phyloP scores from a whole-genome alignment of 2,888 invertebrate genomes.

The Steromphala cineraria region DNA sequence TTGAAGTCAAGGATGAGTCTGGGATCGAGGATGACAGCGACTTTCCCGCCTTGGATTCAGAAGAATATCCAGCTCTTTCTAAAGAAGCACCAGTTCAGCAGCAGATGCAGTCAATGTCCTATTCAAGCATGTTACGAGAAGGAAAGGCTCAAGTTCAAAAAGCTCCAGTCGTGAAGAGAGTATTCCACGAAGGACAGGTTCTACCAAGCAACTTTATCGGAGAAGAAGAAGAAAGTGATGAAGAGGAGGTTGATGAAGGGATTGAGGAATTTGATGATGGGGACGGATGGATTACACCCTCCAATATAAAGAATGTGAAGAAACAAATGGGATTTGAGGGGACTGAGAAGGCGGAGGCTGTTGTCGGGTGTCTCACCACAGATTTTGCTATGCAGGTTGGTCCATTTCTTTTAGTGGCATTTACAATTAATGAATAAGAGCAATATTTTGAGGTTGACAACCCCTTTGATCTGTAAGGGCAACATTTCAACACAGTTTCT shows the following conservation, averaged over 20 bases:
- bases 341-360: constrained; percentile 52
- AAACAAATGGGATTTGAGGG: constrained; percentile 80
- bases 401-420: neutral
- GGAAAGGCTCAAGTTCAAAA: constrained; percentile 23
- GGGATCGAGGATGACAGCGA: neutral
- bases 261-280: constrained; percentile 78
- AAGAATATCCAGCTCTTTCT: constrained; percentile 28
- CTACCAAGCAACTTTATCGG: constrained; percentile 47
- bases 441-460: no score
- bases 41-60: neutral
- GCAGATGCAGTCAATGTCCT: constrained; percentile 46
- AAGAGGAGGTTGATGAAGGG: constrained; percentile 74
- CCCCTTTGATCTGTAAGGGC: no score
- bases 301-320: constrained; percentile 86
- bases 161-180: neutral
- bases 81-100: no score
- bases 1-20: neutral
- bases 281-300: constrained; percentile 89
- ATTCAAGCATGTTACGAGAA: constrained; percentile 22
- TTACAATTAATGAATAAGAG: no score
- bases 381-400: constrained; percentile 95
- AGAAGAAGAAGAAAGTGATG: constrained; percentile 48
- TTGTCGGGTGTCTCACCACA: constrained; percentile 95
- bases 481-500: no score
- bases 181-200: constrained; percentile 47